Evolutionary conservation across 2,113 vertebrate genomes (phyloP), one percentile per base, ranked within the genome.

Genomic region (Poeciliopsis prolifica): DNA sequence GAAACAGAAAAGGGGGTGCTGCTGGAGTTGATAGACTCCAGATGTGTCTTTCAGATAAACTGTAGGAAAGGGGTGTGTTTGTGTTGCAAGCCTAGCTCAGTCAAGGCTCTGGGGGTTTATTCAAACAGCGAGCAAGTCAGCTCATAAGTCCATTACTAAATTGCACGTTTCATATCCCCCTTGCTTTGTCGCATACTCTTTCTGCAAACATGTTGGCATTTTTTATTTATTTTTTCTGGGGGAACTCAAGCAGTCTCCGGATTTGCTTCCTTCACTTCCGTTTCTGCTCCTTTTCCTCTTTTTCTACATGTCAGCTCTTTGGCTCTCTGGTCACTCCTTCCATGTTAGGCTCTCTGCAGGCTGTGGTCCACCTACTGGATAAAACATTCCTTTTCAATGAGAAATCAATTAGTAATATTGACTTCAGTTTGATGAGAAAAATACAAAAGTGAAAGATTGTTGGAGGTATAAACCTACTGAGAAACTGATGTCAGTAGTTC

Each of bases 41-140:
- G 94, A 95, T 95, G 93, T 94, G 93, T 89, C 91, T 94, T 87
- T 93, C 87, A 94, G 94, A 95, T 95, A 95, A 95, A 94, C 93
- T 93, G 85, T 91, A 94, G 93, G 92, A 92, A 90, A 86, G 86
- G 90, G 90, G 91, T 92, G 93, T 95, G 94, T 94, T 95, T 94
- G 93, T 89, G 82, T 94, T 94, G 92, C 86, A 86, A 92, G 91
- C 87, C 87, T 75, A 92, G 91, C 92, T 90, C 86, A 84, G 87
- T 90, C 86, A 75, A 88, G 92, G 92, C 91, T 94, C 85, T 91
- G 85, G 90, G 91, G 88, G 92, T 92, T 93, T 93, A 87, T 90
- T 85, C 90, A 94, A 94, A 88, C 82, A 88, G 87, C 79, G 71
- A 92, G 85, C 81, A 78, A 89, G 88, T 79, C 86, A 79, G 82